Evolutionary conservation across 2,888 invertebrate species (phyloP), one percentile per base, ranked within the genome.

Genomic region (Carabus problematicus): DNA sequence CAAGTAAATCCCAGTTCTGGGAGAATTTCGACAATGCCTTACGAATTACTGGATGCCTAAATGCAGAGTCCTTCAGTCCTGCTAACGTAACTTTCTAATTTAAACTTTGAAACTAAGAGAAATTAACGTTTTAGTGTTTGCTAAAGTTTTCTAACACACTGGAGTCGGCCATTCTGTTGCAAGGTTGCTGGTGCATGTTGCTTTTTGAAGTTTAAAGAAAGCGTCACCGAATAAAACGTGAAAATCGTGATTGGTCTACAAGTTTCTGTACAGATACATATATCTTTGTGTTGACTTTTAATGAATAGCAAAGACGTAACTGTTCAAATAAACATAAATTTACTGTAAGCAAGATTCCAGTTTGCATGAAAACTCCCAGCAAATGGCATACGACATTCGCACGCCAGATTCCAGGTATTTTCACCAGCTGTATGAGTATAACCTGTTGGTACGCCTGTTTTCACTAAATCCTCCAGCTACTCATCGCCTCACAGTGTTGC

Each of bases 91-190:
- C 55, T 64, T 64, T 64, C 43, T 64, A 64, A 64, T 64, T 64
- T 64, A 64, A 64, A 52, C 55, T 64, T 64, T 41, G 45, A 43
- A 64, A 64, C 64, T 64, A 64, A 52, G 42, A 18, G 56, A 56
- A 64, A 64, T 56, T 45, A 64, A 45, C 64, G 63, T 39, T 43
- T 49, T 63, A 18, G 39, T 63, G 64, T 64, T 56, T 64, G 64
- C 43, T 52, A 29, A 64, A 56, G 64, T 64, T 64, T 64, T 64
- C 54, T 54, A 64, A 56, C 55, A 64, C 29, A 29, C 29, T 29
- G 29, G n/a, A n/a, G n/a, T 18, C 61, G 45, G 2, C 16, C 18
- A 40, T 7, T 29, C 59, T 47, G 39, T 61, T 40, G 61, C 45
- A 49, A 61, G 47, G 47, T 19, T 16, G 49, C 60, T 60, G 29